Conservation (phyloP, 1,140 invertebrate genomes). For the Teleopsis dalmanni region DNA sequence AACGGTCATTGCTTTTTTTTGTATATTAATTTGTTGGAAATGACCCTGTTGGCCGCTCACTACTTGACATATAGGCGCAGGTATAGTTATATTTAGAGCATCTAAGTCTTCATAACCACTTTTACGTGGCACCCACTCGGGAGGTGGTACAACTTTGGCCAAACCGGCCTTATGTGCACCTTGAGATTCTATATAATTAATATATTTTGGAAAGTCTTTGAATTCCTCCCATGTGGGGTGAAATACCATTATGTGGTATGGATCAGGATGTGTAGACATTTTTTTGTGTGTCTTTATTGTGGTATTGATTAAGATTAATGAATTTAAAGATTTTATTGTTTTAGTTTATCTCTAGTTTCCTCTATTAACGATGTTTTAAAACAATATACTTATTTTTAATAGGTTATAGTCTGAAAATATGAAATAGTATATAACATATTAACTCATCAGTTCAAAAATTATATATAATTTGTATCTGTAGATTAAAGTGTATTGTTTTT, state of each 20-base stretch:
- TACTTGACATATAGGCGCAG: slow-evolving; percentile 85
- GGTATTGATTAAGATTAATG: too few species aligned
- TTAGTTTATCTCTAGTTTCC: too few species aligned
- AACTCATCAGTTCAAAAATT: too few species aligned
- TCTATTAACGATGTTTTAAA: too few species aligned
- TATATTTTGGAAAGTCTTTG: slow-evolving; percentile 86
- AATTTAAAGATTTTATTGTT: too few species aligned
- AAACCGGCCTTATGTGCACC: slow-evolving; percentile 92
- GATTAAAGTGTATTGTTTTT: too few species aligned
- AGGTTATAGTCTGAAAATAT: too few species aligned
- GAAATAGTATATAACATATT: too few species aligned
- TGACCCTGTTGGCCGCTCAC: slow-evolving; percentile 82
- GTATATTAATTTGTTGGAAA: slow-evolving; percentile 94
- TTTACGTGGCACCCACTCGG: slow-evolving; percentile 85
- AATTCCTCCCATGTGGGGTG: slow-evolving; percentile 94
- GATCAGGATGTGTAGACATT: slow-evolving; percentile 36
- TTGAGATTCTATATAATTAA: slow-evolving; percentile 85
- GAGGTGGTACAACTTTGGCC: slow-evolving; percentile 92
- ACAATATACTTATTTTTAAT: too few species aligned
- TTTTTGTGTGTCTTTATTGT: slow-evolving; percentile 15
- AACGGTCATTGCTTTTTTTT: slow-evolving; percentile 86
- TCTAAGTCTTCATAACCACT: slow-evolving; percentile 72
- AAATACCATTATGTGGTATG: slow-evolving; percentile 64
- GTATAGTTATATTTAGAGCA: slow-evolving; percentile 72
- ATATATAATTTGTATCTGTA: too few species aligned